phyloP scores from a whole-genome alignment of 2,888 invertebrate species.

The Conops quadrifasciatus region DNA sequence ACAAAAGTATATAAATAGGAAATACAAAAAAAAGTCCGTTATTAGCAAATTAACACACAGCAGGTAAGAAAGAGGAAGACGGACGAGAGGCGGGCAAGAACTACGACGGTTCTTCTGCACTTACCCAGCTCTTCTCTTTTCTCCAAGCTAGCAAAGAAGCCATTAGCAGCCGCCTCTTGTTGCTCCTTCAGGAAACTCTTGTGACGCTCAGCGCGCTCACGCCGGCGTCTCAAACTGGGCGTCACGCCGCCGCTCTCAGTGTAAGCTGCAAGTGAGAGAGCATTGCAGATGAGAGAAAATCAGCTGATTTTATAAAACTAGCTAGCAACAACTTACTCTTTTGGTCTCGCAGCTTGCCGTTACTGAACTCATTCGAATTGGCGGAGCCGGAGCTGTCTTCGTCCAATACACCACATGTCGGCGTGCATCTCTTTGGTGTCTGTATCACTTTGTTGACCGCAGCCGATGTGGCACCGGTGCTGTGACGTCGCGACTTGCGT shows the following conservation, averaged over 20 bases:
- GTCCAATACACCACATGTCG: conserved; percentile 59
- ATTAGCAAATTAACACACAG: not conserved
- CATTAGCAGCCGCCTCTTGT: conserved; percentile 71
- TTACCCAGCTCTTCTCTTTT: conserved; percentile 61
- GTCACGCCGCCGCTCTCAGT: conserved; percentile 77
- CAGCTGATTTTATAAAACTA: too few species aligned
- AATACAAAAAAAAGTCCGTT: conserved; percentile 28
- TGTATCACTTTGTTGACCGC: conserved; percentile 60
- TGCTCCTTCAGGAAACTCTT: conserved; percentile 86
- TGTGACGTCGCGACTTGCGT: conserved; percentile 81
- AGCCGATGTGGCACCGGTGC: conserved; percentile 73
- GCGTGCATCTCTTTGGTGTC: conserved; percentile 57
- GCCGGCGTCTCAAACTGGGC: conserved; percentile 79
- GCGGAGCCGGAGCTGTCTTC: conserved; percentile 69
- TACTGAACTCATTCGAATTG: conserved; percentile 63
- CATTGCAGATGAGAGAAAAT: too few species aligned
- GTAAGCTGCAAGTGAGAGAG: too few species aligned
- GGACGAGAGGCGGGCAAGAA: not conserved
- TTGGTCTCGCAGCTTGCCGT: conserved; percentile 59
- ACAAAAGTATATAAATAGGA: conserved; percentile 47
- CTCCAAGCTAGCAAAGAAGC: conserved; percentile 55
- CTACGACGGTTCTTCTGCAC: conserved; percentile 34
- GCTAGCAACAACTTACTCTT: conserved; percentile 54
- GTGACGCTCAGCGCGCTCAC: conserved; percentile 85
- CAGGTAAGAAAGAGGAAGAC: not conserved